Evolutionary conservation across 1,140 invertebrate species (phyloP).

Genomic region (Ridgeia piscesae): DNA sequence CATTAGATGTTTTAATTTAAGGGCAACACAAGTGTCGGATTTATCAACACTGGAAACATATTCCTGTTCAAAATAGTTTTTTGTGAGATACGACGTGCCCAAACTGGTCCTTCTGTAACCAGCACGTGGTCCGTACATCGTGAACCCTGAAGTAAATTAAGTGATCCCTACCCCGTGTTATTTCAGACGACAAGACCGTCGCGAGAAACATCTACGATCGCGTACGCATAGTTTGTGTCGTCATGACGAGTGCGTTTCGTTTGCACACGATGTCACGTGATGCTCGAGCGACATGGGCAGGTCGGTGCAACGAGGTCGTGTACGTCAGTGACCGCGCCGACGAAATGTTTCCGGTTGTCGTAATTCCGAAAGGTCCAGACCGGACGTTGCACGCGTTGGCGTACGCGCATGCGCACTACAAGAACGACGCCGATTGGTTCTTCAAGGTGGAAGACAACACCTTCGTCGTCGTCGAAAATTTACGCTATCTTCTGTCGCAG

Average conservation of each 20-base stretch:
- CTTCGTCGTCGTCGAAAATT: constrained; percentile 28
- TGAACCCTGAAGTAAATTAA: background rate
- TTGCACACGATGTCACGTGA: background rate
- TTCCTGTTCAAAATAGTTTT: background rate
- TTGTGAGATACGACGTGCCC: background rate
- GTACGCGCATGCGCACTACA: constrained; percentile 23
- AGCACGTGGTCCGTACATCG: background rate
- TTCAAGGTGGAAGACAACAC: constrained; percentile 39
- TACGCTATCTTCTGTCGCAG: constrained; percentile 23
- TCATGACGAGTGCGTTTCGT: background rate
- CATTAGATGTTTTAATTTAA: background rate
- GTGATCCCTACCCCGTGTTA: background rate
- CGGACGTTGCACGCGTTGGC: constrained; percentile 12
- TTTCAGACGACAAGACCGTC: constrained; percentile 13
- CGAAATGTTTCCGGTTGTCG: constrained; percentile 4
- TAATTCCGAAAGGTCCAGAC: constrained; percentile 2
- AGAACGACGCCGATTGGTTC: constrained; percentile 19
- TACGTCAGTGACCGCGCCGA: constrained; percentile 22
- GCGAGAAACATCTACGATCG: background rate
- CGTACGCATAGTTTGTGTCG: background rate
- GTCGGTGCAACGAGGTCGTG: constrained; percentile 26
- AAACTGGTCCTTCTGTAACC: background rate
- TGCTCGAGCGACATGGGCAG: background rate
- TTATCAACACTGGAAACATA: background rate
- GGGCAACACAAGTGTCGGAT: background rate